phyloP scores from a whole-genome alignment of 2,888 invertebrate genomes.

The Oscheius sp. region DNA sequence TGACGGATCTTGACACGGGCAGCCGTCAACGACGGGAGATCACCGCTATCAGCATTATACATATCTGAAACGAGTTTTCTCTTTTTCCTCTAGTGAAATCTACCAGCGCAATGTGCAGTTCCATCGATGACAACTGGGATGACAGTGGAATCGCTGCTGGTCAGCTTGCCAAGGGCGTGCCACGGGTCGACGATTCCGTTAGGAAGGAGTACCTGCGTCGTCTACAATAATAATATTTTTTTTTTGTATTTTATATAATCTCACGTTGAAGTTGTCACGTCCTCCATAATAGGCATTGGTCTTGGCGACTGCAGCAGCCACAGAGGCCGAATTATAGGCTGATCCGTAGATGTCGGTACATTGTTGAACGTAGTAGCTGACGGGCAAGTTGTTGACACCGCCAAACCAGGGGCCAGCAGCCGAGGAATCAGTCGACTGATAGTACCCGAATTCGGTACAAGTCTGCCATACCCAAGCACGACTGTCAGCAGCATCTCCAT shows the following conservation, averaged over 20 bases:
- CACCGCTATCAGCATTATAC: background rate
- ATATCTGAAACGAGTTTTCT: background rate
- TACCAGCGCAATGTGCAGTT: constrained; percentile 28
- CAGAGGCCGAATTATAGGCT: constrained; percentile 44
- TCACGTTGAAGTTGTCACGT: constrained; percentile 45
- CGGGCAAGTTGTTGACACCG: constrained; percentile 34
- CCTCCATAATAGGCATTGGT: constrained; percentile 62
- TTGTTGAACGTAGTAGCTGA: constrained; percentile 51
- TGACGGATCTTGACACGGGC: constrained; percentile 12
- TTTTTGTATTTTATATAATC: background rate
- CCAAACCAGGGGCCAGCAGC: constrained; percentile 54
- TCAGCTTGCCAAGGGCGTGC: constrained; percentile 58
- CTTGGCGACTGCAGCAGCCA: constrained; percentile 45
- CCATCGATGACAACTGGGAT: constrained; percentile 52
- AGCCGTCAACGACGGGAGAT: constrained; percentile 23
- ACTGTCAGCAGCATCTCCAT: constrained; percentile 39
- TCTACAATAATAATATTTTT: background rate
- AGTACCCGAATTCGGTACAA: constrained; percentile 88
- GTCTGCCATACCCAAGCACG: constrained; percentile 95
- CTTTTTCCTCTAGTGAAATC: constrained; percentile 31
- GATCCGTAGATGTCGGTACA: constrained; percentile 58
- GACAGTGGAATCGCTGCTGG: constrained; percentile 37
- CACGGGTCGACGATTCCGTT: constrained; percentile 59
- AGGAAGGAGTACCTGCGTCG: constrained; percentile 46
- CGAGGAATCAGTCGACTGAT: constrained; percentile 82